These are phyloP conservation scores for Drosophila gunungcola DNA, from an alignment of 1,140 invertebrate genomes.

Conservation along the genomic window DNA sequence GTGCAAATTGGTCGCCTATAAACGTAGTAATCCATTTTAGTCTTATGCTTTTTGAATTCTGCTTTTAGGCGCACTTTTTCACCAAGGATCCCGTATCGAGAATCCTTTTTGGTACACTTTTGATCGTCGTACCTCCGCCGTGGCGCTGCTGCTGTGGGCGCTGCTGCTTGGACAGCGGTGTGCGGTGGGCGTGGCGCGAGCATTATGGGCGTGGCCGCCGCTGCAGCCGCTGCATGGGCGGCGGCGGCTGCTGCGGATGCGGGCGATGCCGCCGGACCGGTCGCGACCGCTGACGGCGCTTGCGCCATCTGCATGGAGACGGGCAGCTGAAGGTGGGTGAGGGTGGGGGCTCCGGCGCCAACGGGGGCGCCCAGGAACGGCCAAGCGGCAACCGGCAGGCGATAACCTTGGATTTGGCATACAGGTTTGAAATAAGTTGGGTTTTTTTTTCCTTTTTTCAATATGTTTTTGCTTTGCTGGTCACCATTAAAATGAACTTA, in stretches of 20 bases:
- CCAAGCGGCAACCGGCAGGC: slow-evolving; percentile 86
- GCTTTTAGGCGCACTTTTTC: slow-evolving; percentile 61
- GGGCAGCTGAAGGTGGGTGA: slow-evolving; percentile 84
- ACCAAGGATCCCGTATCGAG: slow-evolving; percentile 27
- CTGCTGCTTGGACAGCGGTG: slow-evolving; percentile 65
- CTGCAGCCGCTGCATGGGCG: slow-evolving; percentile 84
- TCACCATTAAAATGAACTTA: slow-evolving; percentile 24
- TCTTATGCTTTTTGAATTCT: slow-evolving; percentile 73
- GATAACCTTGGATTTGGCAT: slow-evolving; percentile 85
- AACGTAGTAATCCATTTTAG: slow-evolving; percentile 20
- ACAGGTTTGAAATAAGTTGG: slow-evolving; percentile 32
- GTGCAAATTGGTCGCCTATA: not conserved
- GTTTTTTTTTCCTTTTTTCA: slow-evolving; percentile 9
- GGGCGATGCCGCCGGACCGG: slow-evolving; percentile 23
- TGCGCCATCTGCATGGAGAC: slow-evolving; percentile 65
- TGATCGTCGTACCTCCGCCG: slow-evolving; percentile 84
- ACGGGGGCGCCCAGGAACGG: slow-evolving; percentile 85
- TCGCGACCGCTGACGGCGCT: slow-evolving; percentile 80
- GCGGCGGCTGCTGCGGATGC: slow-evolving; percentile 85
- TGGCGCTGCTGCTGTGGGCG: slow-evolving; percentile 86
- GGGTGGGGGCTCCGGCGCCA: slow-evolving; percentile 85
- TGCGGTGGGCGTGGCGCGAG: slow-evolving; percentile 84
- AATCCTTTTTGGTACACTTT: slow-evolving; percentile 14
- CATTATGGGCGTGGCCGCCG: slow-evolving; percentile 84
- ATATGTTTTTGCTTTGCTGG: slow-evolving; percentile 10